Evolutionary conservation across 2,888 invertebrate species (phyloP), one percentile per base, ranked within the genome.

Genomic region (Amphipyra berbera): DNA sequence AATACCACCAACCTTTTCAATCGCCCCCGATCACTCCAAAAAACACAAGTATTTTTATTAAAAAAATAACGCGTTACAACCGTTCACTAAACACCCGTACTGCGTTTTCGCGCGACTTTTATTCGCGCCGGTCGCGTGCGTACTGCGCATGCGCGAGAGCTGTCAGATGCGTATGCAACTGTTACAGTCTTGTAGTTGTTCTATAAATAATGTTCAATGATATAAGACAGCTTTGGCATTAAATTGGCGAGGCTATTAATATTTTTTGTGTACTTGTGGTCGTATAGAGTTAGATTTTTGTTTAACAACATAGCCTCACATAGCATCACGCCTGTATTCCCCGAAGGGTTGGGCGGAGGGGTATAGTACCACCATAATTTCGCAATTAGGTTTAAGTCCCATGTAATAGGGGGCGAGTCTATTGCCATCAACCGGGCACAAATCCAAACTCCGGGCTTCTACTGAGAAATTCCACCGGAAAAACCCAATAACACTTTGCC

Each of bases 21-120:
- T 42, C 14, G 38, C 40, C 21, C 37, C 60, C 30, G 45, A n/a
- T 54, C 44, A 12, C 69, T 65, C 41, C 21, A 54, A 42, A 57
- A 56, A 50, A 6, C 41, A 57, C 65, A 65, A 52, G 46, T 13
- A n/a, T 27, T 13, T 44, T 35, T 52, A 33, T 45, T 53, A 27
- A 50, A 10, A 38, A 50, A 57, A 50, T 64, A 57, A 54, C 61
- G 56, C 68, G 63, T 46, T 44, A 49, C 45, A 44, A 12, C 44
- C 54, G 48, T 27, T 42, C 73, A 72, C 72, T 66, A 15, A 44
- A 56, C 69, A 63, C 45, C 50, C 52, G 13, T 27, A 27, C 48
- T 63, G 66, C 55, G 67, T 63, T 61, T 52, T 42, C 61, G 59
- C 61, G 71, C 78, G 82, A 79, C 58, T 62, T 54, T 53, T 42